phyloP scores from a whole-genome alignment of 2,888 invertebrate genomes.

The Hyposoter dolosus region DNA sequence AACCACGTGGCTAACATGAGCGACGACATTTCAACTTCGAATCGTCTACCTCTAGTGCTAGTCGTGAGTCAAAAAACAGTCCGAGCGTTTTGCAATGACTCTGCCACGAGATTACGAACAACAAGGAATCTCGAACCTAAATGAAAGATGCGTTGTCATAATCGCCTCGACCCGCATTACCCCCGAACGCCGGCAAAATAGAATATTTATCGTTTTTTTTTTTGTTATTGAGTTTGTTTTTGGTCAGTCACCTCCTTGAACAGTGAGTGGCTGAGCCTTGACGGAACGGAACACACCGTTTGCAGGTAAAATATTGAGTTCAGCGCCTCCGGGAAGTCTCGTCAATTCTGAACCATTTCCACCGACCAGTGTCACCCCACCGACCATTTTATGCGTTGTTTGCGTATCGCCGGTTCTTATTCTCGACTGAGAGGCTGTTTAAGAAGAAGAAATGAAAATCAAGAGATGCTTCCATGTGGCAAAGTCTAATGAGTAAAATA shows the following conservation, averaged over 20 bases:
- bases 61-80: background rate
- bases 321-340: slow-evolving; percentile 84
- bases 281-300: slow-evolving; percentile 82
- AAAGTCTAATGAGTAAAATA: background rate
- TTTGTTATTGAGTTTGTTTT: slow-evolving; percentile 29
- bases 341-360: slow-evolving; percentile 83
- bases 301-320: slow-evolving; percentile 83
- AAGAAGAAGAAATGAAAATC: background rate
- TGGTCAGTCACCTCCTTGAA: slow-evolving; percentile 80
- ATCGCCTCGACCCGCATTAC: background rate
- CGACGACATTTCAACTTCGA: background rate
- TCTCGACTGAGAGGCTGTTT: slow-evolving; percentile 81
- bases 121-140: background rate
- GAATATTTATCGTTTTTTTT: background rate
- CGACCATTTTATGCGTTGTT: slow-evolving; percentile 84
- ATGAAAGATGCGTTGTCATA: background rate
- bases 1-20: slow-evolving; percentile 19
- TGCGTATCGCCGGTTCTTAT: slow-evolving; percentile 82
- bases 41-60: background rate
- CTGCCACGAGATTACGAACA: too few relatives aligned
- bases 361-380: slow-evolving; percentile 83
- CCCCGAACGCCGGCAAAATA: background rate
- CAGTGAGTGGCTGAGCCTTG: slow-evolving; percentile 80
- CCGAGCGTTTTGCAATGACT: background rate
- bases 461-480: background rate